Evolutionary conservation across 2,888 invertebrate species (phyloP).

Genomic region (Leptarthrus brevirostris): DNA sequence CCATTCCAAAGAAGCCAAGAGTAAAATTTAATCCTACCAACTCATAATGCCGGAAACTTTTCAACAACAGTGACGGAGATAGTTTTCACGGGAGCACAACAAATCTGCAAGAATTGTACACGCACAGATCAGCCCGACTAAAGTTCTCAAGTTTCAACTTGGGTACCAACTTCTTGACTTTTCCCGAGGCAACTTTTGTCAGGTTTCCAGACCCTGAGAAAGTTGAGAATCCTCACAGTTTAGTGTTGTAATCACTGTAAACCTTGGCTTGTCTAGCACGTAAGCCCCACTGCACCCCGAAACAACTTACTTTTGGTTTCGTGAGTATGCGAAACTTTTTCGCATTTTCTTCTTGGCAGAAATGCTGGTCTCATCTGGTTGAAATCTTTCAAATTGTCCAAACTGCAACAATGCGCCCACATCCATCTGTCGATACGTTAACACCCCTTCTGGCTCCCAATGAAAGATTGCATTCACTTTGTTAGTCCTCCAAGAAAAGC

Average conservation of each 20-base stretch:
- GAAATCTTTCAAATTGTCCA: not conserved
- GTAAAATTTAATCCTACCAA: not conserved
- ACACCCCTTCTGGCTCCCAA: not conserved
- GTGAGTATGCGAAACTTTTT: not conserved
- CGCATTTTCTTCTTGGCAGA: not conserved
- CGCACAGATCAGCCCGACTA: not conserved
- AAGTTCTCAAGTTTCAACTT: not conserved
- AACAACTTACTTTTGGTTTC: not conserved
- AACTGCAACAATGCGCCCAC: not conserved
- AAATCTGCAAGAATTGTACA: not conserved
- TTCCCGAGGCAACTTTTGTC: not conserved
- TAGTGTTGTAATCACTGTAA: not conserved
- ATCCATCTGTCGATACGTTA: conserved; percentile 3
- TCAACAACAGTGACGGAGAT: not conserved
- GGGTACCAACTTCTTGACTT: not conserved
- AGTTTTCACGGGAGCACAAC: not conserved
- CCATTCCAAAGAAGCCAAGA: not conserved
- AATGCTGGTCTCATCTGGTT: conserved; percentile 3
- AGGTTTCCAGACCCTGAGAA: not conserved
- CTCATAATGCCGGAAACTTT: not conserved
- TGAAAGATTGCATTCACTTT: not conserved
- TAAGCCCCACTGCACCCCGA: not conserved
- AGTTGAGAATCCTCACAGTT: conserved; percentile 2
- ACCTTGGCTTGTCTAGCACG: not conserved
- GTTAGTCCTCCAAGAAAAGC: not conserved